phyloP scores from a whole-genome alignment of 2,113 vertebrate genomes.

The Todiramphus saurophagus region DNA sequence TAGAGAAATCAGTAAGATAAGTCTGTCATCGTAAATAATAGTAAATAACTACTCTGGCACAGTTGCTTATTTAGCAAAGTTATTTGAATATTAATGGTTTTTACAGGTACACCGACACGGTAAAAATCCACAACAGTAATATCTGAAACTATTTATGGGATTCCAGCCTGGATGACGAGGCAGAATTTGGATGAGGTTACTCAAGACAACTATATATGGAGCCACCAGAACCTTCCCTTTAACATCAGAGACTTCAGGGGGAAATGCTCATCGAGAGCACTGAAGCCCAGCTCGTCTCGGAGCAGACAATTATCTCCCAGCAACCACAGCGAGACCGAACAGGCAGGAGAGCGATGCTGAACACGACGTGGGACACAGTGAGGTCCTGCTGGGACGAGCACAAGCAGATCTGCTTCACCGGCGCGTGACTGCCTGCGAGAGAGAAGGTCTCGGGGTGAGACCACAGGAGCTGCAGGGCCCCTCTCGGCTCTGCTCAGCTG shows the following conservation, averaged over 20 bases:
- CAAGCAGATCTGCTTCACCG: accelerated
- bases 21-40: conserved; percentile 67
- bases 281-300: accelerated
- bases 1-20: conserved; percentile 61
- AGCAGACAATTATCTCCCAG: not conserved
- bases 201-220: not conserved
- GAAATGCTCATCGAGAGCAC: accelerated
- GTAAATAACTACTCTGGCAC: conserved; percentile 50
- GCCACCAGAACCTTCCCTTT: not conserved
- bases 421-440: not conserved
- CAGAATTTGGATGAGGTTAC: not conserved
- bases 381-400: not conserved
- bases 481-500: not conserved
- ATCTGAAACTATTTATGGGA: not conserved
- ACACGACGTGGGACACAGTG: accelerated
- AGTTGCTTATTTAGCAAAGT: conserved; percentile 55
- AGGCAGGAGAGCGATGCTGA: not conserved
- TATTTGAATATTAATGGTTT: conserved; percentile 42
- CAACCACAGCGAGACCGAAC: accelerated
- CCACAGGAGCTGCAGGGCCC: not conserved
- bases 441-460: not conserved
- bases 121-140: not conserved
- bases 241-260: not conserved
- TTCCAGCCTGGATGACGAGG: not conserved
- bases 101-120: not conserved